A percentile compares a stretch with the other conserved stretches of the same genome.
Conservation (phyloP, 2,113 vertebrate species). For the Pleuronectes platessa region DNA sequence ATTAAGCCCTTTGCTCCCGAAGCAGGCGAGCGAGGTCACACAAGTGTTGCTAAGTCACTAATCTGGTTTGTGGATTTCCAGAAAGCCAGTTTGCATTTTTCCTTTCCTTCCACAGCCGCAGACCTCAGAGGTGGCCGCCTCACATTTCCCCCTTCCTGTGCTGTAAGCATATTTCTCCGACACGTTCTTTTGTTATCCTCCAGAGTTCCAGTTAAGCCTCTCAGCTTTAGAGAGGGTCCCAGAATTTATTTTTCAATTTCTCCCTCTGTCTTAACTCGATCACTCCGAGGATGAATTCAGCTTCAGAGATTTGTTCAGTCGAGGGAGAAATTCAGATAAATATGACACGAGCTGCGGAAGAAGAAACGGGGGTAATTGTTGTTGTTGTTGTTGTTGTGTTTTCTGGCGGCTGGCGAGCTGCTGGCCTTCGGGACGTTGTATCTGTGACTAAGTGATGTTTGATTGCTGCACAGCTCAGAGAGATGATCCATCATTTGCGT, state of each 20-base stretch:
- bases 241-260: constrained; percentile 21
- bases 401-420: constrained; percentile 26
- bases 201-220: constrained; percentile 66
- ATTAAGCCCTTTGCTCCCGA: constrained; percentile 55
- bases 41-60: constrained; percentile 72
- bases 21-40: constrained; percentile 61
- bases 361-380: constrained; percentile 15
- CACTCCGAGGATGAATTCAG: constrained; percentile 20
- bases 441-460: constrained; percentile 56
- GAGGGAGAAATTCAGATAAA: constrained; percentile 40
- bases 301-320: constrained; percentile 42
- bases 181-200: constrained; percentile 68
- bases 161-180: constrained; percentile 72
- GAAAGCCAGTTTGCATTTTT: constrained; percentile 43
- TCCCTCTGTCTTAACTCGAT: constrained; percentile 44
- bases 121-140: constrained; percentile 38
- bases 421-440: constrained; percentile 26
- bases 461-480: constrained; percentile 29
- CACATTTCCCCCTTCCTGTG: constrained; percentile 34
- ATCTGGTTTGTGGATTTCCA: constrained; percentile 77
- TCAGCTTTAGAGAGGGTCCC: constrained; percentile 44
- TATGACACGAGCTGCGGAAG: constrained; percentile 3
- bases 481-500: constrained; percentile 33
- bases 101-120: background rate
- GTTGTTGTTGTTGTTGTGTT: constrained; percentile 9